Conservation (phyloP, 2,797 vertebrate genomes). For the Zalophus californianus region DNA sequence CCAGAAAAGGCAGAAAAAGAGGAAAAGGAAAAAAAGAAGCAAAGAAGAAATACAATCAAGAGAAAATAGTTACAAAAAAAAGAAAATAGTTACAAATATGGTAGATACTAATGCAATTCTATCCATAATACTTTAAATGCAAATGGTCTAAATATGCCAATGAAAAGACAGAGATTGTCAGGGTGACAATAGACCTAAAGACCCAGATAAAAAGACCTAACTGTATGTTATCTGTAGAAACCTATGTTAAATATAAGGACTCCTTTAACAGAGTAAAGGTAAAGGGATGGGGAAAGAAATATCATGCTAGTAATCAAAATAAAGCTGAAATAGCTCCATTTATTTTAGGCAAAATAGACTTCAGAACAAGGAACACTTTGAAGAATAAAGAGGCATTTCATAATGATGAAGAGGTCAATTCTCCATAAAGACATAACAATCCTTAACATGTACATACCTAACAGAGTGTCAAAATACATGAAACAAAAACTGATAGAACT, state of each 20-base stretch:
- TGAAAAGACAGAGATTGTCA: background rate
- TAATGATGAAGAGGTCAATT: background rate
- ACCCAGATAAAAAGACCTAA: background rate
- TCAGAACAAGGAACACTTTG: background rate
- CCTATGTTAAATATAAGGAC: background rate
- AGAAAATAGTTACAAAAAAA: background rate
- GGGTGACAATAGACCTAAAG: background rate
- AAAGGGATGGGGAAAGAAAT: background rate
- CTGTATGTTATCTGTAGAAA: background rate
- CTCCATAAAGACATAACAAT: background rate
- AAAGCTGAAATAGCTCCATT: background rate
- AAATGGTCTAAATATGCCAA: background rate
- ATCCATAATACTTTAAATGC: background rate
- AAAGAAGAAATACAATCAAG: background rate
- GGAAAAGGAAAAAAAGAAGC: background rate
- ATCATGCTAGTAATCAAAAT: background rate
- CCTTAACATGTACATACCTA: background rate
- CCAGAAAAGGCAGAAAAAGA: background rate
- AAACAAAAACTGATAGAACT: background rate
- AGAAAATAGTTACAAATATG: background rate
- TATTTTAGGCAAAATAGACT: background rate
- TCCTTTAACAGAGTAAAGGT: background rate
- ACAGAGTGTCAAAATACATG: background rate
- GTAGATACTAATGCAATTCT: background rate
- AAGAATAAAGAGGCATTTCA: background rate